Percentiles rank a stretch among this genome's conserved stretches.
phyloP scores from a whole-genome alignment of 2,888 invertebrate genomes.

The Seira ritae region DNA sequence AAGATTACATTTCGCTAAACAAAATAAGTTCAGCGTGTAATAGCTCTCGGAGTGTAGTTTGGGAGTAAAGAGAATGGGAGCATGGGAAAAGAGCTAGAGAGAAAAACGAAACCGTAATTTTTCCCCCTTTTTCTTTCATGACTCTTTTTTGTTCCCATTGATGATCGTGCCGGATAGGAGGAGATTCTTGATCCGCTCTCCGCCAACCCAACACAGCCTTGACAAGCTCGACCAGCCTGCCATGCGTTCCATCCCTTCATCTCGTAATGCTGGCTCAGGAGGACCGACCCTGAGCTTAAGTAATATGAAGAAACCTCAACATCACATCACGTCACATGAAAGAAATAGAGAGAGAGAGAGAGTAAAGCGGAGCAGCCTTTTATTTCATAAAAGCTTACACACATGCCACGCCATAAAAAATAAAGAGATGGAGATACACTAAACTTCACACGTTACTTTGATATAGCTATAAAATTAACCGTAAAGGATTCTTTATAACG shows the following conservation, averaged over 20 bases:
- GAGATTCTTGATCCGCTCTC: conserved; percentile 73
- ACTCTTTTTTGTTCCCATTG: conserved; percentile 74
- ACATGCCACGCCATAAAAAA: too few species aligned
- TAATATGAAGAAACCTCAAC: too few species aligned
- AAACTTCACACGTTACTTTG: too few species aligned
- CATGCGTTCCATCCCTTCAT: conserved; percentile 70
- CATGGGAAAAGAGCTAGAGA: conserved; percentile 13
- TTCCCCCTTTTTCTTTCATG: conserved; percentile 69
- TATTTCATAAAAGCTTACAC: too few species aligned
- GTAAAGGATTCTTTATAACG: background rate
- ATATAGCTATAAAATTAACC: background rate
- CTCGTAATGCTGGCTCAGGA: conserved; percentile 62
- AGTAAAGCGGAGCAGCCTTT: too few species aligned
- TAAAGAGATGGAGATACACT: too few species aligned
- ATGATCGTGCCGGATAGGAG: conserved; percentile 74
- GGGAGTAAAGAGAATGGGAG: conserved; percentile 12
- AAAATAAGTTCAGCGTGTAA: too few species aligned
- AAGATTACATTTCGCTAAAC: too few species aligned
- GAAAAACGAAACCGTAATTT: conserved; percentile 69
- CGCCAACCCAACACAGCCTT: conserved; percentile 73
- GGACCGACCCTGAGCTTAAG: conserved; percentile 63
- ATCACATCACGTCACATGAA: too few species aligned
- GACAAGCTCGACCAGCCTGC: conserved; percentile 70
- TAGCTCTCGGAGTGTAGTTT: too few species aligned
- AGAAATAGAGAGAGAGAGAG: too few species aligned